These are phyloP conservation scores for Thaumatotibia leucotreta DNA, from an alignment of 1,140 invertebrate genomes.

Conservation along the genomic window DNA sequence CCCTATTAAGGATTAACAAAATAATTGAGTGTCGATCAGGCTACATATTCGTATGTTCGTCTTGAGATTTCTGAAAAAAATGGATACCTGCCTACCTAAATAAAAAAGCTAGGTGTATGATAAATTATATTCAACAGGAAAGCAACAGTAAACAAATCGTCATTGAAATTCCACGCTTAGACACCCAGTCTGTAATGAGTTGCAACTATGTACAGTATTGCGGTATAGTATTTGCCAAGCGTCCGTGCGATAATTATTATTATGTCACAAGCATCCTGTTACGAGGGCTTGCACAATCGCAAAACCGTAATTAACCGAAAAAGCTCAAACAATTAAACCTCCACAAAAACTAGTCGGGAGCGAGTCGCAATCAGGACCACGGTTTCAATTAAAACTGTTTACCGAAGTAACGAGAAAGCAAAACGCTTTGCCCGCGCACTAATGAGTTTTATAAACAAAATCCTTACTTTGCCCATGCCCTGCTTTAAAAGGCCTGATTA, in stretches of 20 bases:
- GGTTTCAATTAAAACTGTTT: constrained; percentile 13
- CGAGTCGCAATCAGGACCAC: constrained; percentile 8
- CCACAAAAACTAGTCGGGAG: neutral
- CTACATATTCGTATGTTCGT: no score
- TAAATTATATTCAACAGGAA: neutral
- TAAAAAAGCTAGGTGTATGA: no score
- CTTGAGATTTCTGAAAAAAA: no score
- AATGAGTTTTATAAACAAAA: neutral
- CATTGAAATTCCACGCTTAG: neutral
- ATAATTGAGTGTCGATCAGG: no score
- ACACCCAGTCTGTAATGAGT: neutral
- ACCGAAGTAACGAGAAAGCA: constrained; percentile 11
- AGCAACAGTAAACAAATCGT: neutral
- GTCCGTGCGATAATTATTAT: constrained; percentile 3
- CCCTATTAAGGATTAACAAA: no score
- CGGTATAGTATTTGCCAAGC: neutral
- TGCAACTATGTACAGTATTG: neutral
- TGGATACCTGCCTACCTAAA: no score
- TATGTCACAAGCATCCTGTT: constrained; percentile 11
- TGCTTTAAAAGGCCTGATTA: neutral
- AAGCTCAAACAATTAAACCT: neutral
- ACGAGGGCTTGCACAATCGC: neutral
- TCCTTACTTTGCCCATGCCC: neutral
- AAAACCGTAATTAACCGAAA: neutral
- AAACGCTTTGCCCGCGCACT: neutral